Base-by-base conservation (phyloP, 2,888 invertebrate species). In the Sepiola atlantica region DNA sequence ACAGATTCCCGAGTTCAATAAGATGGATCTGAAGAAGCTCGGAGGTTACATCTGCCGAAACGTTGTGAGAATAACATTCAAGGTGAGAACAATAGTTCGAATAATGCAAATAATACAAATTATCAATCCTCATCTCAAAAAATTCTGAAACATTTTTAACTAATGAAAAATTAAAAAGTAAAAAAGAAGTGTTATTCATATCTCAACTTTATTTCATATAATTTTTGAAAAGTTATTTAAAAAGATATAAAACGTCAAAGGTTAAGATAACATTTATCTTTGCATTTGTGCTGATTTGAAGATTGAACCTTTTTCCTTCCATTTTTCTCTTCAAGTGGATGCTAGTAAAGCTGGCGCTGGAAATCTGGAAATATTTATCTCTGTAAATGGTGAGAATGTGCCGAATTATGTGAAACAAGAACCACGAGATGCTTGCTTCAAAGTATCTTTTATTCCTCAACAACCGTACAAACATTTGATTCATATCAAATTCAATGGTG, bases 361-460 rank as follows among this genome's bases (percentile, higher is more conserved):
- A 54, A 99, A 99, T 97, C 98, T 99, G 97, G 99, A 99, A 98
- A 99, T 99, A 94, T 99, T 99, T 95, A 99, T 99, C 0, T 99
- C 99, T 0, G 99, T 99, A 3, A 99, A 98, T 96, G 99, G 99
- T 28, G 98, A 99, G 96, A 99, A 99, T 97, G 99, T 99, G 32
- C 99, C 99, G 21, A 99, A 99, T 98, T 99, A 99, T 97, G 99
- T 99, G 1, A 99, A 99, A 97, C 99, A 99, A 97, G 99, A 99
- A 98, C 99, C 99, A 92, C 99, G 99, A 91, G 99, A 99, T 97
- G 99, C 99, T 0, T 98, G 99, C 96, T 99, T 99, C 97, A 98
- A 99, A 93, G 99, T 99, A 61, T 99, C 99, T 97, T 99, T 99
- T 98, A 99, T 99, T 97, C 99, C 99, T 0, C 98, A 99, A 61